These are phyloP conservation scores for Scaptomyza tumidula DNA, from an alignment of 2,888 invertebrate genomes.

Conservation along the genomic window DNA sequence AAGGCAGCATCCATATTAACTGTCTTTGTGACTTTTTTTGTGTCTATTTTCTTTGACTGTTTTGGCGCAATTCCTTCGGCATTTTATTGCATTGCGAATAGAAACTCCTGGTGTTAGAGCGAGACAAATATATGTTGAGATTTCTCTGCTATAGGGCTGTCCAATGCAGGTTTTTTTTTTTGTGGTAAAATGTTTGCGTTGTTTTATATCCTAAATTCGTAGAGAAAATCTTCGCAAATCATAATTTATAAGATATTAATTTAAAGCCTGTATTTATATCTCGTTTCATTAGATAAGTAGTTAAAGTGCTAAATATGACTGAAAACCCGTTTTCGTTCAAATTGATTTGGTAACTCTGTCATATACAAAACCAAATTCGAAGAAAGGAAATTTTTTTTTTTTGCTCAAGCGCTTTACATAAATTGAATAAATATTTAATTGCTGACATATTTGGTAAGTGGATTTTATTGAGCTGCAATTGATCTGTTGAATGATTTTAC, in stretches of 20 bases:
- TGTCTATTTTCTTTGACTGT: slow-evolving; percentile 62
- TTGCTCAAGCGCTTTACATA: background rate
- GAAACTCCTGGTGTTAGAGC: slow-evolving; percentile 32
- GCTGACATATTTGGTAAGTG: slow-evolving; percentile 16
- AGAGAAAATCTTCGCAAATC: background rate
- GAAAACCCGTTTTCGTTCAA: slow-evolving; percentile 7
- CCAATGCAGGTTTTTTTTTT: slow-evolving; percentile 17
- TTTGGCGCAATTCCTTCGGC: slow-evolving; percentile 77
- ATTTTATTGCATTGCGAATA: slow-evolving; percentile 44
- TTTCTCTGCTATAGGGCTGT: slow-evolving; percentile 12
- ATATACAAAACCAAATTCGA: slow-evolving; percentile 7
- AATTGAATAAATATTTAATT: background rate
- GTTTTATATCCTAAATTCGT: background rate
- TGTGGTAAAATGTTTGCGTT: background rate
- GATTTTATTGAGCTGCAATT: background rate
- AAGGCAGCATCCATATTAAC: slow-evolving; percentile 13
- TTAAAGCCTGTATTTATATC: background rate
- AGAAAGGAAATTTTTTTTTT: background rate
- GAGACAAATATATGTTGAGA: slow-evolving; percentile 42
- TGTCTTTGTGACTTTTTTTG: slow-evolving; percentile 23
- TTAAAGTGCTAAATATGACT: slow-evolving; percentile 25
- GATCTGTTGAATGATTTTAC: background rate
- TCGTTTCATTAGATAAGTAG: background rate
- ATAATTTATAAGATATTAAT: background rate
- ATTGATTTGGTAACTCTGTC: slow-evolving; percentile 31